Evolutionary conservation across 2,888 invertebrate species (phyloP).

Genomic region (Sphaerophoria taeniata): DNA sequence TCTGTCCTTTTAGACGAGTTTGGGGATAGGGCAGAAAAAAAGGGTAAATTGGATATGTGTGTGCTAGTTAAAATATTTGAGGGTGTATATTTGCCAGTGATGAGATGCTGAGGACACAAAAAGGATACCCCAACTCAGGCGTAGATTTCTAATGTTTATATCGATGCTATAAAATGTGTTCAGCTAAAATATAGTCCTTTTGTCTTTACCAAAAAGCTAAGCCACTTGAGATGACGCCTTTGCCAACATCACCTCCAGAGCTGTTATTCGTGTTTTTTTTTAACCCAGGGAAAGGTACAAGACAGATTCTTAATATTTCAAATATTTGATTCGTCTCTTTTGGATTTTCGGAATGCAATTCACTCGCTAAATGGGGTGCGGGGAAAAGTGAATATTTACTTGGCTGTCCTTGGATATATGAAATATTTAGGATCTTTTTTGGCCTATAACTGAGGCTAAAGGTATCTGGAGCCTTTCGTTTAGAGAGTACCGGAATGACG

Average conservation of each 20-base stretch:
- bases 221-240: slow-evolving; percentile 22
- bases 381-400: slow-evolving; percentile 49
- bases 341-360: slow-evolving; percentile 58
- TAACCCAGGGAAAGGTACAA: not conserved
- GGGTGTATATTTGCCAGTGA: slow-evolving; percentile 58
- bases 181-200: slow-evolving; percentile 17
- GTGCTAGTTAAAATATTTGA: slow-evolving; percentile 25
- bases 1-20: slow-evolving; percentile 14
- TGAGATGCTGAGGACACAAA: slow-evolving; percentile 38
- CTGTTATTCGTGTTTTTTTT: not conserved
- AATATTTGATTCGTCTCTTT: slow-evolving; percentile 66
- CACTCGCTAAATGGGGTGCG: slow-evolving; percentile 5
- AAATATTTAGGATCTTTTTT: slow-evolving; percentile 45
- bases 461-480: not conserved
- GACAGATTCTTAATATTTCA: slow-evolving; percentile 66
- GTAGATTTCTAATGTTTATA: slow-evolving; percentile 49
- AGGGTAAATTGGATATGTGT: slow-evolving; percentile 2
- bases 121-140: slow-evolving; percentile 11
- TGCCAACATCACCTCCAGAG: not conserved
- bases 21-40: not conserved
- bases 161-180: slow-evolving; percentile 42
- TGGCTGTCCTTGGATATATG: slow-evolving; percentile 35
- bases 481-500: not conserved
- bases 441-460: not conserved
- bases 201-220: slow-evolving; percentile 43